Evolutionary conservation across 37 sponge, comb jelly and placozoan species (phyloP).

Genomic region (Aplysina aerophoba): DNA sequence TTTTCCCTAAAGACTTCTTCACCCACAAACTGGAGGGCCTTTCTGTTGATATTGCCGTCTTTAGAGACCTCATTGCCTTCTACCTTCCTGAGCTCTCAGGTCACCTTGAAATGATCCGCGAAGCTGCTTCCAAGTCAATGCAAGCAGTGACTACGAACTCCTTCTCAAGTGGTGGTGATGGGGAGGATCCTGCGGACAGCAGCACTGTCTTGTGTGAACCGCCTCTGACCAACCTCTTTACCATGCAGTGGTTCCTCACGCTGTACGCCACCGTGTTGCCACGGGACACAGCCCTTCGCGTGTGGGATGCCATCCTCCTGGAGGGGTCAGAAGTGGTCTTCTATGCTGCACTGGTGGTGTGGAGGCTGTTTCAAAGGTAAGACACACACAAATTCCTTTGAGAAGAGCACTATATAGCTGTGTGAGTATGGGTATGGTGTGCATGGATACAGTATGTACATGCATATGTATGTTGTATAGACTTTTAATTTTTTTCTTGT

Average conservation of each 20-base stretch:
- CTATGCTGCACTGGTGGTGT: constrained; percentile 73
- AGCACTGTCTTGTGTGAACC: constrained; percentile 76
- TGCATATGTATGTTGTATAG: too few relatives aligned
- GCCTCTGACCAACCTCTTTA: constrained; percentile 86
- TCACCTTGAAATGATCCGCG: constrained; percentile 63
- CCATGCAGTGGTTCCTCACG: constrained; percentile 94
- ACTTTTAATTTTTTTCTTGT: too few relatives aligned
- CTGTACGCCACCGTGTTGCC: constrained; percentile 82
- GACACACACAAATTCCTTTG: too few relatives aligned
- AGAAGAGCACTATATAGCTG: too few relatives aligned
- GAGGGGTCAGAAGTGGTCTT: constrained; percentile 82
- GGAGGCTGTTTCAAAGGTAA: constrained; percentile 74
- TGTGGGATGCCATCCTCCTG: constrained; percentile 88
- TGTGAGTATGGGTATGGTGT: background rate
- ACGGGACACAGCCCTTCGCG: constrained; percentile 57
- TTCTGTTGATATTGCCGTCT: constrained; percentile 78
- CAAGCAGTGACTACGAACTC: background rate
- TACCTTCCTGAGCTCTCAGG: constrained; percentile 73
- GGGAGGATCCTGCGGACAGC: constrained; percentile 42
- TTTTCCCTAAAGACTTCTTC: constrained; percentile 87
- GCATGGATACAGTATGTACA: too few relatives aligned
- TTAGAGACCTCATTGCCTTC: constrained; percentile 68
- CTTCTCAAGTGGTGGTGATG: background rate
- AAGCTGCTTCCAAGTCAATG: constrained; percentile 38
- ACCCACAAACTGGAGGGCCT: constrained; percentile 80